Percentiles rank a stretch among this genome's conserved stretches.
phyloP scores from a whole-genome alignment of 2,113 vertebrate species.

The Campylorhamphus procurvoides region DNA sequence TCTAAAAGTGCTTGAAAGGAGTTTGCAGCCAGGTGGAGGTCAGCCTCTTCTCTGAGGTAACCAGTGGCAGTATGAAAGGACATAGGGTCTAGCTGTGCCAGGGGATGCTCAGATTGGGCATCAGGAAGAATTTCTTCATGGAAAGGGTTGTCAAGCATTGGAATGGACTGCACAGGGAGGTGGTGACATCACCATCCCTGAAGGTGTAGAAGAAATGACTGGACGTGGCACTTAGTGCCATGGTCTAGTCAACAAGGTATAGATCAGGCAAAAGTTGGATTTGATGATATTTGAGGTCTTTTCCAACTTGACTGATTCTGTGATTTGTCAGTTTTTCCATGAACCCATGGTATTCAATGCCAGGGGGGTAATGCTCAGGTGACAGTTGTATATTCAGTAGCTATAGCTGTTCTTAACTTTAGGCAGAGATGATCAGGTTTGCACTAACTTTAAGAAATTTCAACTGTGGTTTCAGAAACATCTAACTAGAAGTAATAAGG shows the following conservation, averaged over 20 bases:
- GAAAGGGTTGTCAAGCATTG: neutral
- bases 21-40: neutral
- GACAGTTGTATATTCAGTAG: neutral
- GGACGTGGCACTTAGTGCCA: neutral
- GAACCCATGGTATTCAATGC: neutral
- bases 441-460: neutral
- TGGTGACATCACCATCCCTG: neutral
- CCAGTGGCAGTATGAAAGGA: fast-evolving
- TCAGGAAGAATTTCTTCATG: neutral
- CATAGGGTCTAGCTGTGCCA: neutral
- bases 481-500: neutral
- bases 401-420: neutral
- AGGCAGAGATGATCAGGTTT: neutral
- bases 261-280: neutral
- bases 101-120: neutral
- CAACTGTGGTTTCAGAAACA: fast-evolving
- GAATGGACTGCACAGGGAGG: neutral
- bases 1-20: neutral
- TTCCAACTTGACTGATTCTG: neutral
- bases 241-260: neutral
- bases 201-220: neutral
- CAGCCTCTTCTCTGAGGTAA: neutral
- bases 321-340: neutral
- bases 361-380: neutral
- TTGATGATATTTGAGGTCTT: neutral